Percentiles rank a stretch among this genome's conserved stretches.
Conservation (phyloP, 2,888 invertebrate genomes). For the Ichneumoninae sp. region DNA sequence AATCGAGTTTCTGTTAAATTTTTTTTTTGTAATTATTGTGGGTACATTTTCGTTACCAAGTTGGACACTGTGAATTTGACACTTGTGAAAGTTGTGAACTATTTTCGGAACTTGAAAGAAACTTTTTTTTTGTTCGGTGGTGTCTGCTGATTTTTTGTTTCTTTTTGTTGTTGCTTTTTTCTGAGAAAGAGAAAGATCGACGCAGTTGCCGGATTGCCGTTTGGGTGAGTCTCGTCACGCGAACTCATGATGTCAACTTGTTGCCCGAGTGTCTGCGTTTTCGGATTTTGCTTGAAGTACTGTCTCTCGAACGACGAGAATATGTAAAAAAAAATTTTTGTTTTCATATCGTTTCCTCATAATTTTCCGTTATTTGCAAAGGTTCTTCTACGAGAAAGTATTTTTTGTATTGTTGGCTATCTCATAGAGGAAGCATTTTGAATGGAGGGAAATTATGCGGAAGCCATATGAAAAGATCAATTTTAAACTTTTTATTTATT, state of each 20-base stretch:
- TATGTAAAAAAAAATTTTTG: background rate
- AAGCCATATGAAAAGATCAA: too few species aligned
- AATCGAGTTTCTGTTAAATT: background rate
- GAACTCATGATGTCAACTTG: constrained; percentile 48
- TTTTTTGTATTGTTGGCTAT: too few species aligned
- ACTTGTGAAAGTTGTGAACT: constrained; percentile 21
- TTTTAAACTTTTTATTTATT: too few species aligned
- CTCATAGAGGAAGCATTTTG: too few species aligned
- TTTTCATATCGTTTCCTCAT: too few species aligned
- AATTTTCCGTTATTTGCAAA: too few species aligned
- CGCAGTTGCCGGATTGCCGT: constrained; percentile 52
- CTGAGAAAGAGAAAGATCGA: constrained; percentile 26
- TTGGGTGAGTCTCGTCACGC: constrained; percentile 54
- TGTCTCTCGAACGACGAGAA: background rate
- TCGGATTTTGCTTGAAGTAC: background rate
- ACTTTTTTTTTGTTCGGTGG: constrained; percentile 7
- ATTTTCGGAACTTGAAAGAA: background rate
- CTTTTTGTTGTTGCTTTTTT: background rate
- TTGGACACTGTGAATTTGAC: background rate
- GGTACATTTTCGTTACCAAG: background rate
- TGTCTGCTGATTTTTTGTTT: background rate
- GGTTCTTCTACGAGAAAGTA: too few species aligned
- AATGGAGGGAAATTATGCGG: too few species aligned
- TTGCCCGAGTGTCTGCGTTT: constrained; percentile 53
- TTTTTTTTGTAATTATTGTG: background rate